Conservation (phyloP, 2,113 vertebrate genomes). For the Sceloporus tristichus region DNA sequence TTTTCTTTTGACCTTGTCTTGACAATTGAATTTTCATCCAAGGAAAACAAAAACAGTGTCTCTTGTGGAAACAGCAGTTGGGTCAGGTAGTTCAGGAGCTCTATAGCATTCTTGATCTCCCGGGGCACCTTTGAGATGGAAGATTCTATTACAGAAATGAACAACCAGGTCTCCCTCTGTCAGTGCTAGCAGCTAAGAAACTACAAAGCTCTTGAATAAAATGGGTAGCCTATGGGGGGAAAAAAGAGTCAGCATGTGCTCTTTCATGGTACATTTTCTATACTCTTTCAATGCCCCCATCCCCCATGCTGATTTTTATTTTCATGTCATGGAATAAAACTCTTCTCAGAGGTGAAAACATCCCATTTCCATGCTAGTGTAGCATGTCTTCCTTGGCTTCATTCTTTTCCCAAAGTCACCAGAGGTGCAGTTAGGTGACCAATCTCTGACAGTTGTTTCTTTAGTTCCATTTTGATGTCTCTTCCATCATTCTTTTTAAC, state of each 20-base stretch:
- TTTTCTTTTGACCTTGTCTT: too few relatives aligned
- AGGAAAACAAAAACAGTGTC: background rate
- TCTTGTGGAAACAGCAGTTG: background rate
- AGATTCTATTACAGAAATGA: background rate
- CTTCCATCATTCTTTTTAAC: constrained; percentile 22
- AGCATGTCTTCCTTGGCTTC: background rate
- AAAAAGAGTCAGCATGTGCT: background rate
- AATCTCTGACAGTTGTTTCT: background rate
- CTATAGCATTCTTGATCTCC: background rate
- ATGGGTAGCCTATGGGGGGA: constrained; percentile 14
- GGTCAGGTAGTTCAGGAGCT: background rate
- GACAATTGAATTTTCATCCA: background rate
- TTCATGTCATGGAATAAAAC: constrained; percentile 38
- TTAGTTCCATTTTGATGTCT: background rate
- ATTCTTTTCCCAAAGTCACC: background rate
- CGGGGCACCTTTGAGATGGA: background rate
- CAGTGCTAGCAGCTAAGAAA: background rate
- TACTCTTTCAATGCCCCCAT: background rate
- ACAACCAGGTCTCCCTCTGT: background rate
- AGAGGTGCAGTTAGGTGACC: background rate
- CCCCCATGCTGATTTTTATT: background rate
- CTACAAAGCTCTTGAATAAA: constrained; percentile 37
- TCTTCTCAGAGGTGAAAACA: background rate
- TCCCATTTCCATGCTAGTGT: background rate
- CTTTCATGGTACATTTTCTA: constrained; percentile 10